Evolutionary conservation across 2,797 vertebrate species (phyloP).

Genomic region (Tinamus major): DNA sequence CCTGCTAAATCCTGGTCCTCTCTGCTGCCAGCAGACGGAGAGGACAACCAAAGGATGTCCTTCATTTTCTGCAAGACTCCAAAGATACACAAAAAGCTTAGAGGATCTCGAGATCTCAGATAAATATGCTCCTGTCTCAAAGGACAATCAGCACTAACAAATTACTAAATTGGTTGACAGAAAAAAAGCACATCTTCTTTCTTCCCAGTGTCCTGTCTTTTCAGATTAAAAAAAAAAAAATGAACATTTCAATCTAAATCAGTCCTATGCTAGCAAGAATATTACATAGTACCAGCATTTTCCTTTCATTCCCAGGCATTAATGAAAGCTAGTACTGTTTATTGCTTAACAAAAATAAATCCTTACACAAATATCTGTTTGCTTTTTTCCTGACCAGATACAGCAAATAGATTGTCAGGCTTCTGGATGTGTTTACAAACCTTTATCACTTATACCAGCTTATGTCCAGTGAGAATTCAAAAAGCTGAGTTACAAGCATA

Average conservation of each 20-base stretch:
- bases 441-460: background rate
- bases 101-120: background rate
- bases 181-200: background rate
- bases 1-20: background rate
- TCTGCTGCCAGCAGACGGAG: background rate
- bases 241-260: background rate
- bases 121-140: background rate
- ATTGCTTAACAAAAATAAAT: background rate
- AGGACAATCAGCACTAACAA: background rate
- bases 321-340: background rate
- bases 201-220: background rate
- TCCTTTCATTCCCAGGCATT: background rate
- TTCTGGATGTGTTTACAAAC: background rate
- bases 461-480: background rate
- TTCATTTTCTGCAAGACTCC: background rate
- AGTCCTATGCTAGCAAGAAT: background rate
- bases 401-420: background rate
- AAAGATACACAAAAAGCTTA: background rate
- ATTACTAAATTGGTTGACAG: background rate
- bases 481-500: conserved; percentile 28
- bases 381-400: background rate
- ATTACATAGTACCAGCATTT: background rate
- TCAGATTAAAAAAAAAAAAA: background rate
- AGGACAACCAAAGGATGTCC: background rate
- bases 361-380: background rate